Percentiles rank a stretch among this genome's conserved stretches.
Conservation (phyloP, 2,113 vertebrate genomes). For the Rutilus rutilus region DNA sequence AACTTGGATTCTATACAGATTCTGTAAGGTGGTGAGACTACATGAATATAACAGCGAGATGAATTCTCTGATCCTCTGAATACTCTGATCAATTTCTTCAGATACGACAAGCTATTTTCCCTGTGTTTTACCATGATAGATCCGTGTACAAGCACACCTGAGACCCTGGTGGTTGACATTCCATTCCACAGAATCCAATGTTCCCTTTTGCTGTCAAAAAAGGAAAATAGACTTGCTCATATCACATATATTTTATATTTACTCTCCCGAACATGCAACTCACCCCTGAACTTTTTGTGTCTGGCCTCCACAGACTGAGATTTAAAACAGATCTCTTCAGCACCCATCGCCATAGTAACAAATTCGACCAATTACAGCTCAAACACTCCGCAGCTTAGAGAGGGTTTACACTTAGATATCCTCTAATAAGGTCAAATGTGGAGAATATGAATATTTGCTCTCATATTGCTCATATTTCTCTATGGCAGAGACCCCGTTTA, state of each 20-base stretch:
- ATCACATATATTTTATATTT: slow-evolving; percentile 28
- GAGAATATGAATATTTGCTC: slow-evolving; percentile 32
- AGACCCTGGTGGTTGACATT: background rate
- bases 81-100: background rate
- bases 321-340: slow-evolving; percentile 22
- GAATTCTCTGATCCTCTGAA: too few species aligned
- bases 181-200: background rate
- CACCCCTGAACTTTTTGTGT: background rate
- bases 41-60: background rate
- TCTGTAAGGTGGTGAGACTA: background rate
- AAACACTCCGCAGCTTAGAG: slow-evolving; percentile 14
- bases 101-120: slow-evolving; percentile 22
- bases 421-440: slow-evolving; percentile 42
- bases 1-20: background rate
- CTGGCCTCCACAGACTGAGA: slow-evolving; percentile 18
- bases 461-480: slow-evolving; percentile 27
- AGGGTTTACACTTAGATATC: slow-evolving; percentile 47
- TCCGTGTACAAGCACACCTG: slow-evolving; percentile 14
- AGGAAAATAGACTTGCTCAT: background rate
- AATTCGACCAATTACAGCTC: slow-evolving; percentile 43
- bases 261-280: background rate
- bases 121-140: slow-evolving; percentile 31
- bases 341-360: slow-evolving; percentile 47
- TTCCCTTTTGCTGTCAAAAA: background rate
- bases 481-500: slow-evolving; percentile 5